Evolutionary conservation across 2,888 invertebrate genomes (phyloP).

Genomic region (Lepidochrysops patricia): DNA sequence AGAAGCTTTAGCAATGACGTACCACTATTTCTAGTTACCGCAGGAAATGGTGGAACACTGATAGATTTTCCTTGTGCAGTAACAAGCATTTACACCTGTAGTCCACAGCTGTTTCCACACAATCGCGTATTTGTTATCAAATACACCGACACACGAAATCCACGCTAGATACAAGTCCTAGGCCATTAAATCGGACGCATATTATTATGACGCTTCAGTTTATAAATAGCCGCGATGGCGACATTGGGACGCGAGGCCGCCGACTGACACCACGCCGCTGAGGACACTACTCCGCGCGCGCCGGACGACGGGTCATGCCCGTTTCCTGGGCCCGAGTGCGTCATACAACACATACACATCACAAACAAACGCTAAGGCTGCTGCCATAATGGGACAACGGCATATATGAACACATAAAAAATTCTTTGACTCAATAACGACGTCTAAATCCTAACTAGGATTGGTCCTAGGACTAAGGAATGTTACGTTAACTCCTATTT

Average conservation of each 20-base stretch:
- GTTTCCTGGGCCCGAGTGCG: conserved; percentile 51
- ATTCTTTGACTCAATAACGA: not conserved
- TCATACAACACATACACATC: conserved; percentile 52
- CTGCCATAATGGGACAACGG: conserved; percentile 8
- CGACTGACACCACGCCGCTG: conserved; percentile 43
- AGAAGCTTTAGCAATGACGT: not conserved
- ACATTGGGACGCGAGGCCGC: conserved; percentile 63
- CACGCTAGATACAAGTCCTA: not conserved
- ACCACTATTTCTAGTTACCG: not conserved
- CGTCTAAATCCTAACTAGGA: not conserved
- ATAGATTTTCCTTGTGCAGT: not conserved
- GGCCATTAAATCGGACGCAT: conserved; percentile 34
- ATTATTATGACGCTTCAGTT: conserved; percentile 59
- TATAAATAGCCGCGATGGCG: conserved; percentile 63
- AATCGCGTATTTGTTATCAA: not conserved
- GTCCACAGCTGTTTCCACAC: not conserved
- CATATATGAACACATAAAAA: conserved; percentile 18
- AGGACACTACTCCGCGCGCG: conserved; percentile 31
- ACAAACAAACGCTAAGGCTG: conserved; percentile 37
- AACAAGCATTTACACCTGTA: not conserved
- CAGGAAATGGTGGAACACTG: not conserved
- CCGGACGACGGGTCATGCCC: conserved; percentile 45
- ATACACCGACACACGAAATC: not conserved
- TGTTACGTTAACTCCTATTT: no score
- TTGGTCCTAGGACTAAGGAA: not conserved